Percentiles rank a stretch among this genome's conserved stretches.
These are phyloP conservation scores for Contarinia nasturtii DNA, from an alignment of 1,140 invertebrate species.

Conservation along the genomic window DNA sequence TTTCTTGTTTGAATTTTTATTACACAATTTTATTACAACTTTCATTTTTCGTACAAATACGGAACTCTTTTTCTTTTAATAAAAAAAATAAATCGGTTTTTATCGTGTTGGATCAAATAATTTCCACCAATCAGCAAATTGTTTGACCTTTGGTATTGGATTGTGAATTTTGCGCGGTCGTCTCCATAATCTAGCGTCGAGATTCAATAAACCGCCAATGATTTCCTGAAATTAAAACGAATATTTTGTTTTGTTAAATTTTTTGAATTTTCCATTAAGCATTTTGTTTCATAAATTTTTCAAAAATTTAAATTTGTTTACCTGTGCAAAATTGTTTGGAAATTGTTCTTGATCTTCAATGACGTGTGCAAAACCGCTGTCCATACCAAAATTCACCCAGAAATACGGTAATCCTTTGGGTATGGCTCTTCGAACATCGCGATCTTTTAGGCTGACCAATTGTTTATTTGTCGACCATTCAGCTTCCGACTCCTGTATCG, in stretches of 20 bases:
- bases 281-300: too few species aligned
- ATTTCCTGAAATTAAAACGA: slow-evolving; percentile 81
- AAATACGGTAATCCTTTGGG: slow-evolving; percentile 93
- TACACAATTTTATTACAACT: too few species aligned
- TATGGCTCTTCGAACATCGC: slow-evolving; percentile 57
- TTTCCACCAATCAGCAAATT: slow-evolving; percentile 15
- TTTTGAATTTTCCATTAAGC: too few species aligned
- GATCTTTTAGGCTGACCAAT: slow-evolving; percentile 57
- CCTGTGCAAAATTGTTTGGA: slow-evolving; percentile 79
- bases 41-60: too few species aligned
- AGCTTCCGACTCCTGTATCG: slow-evolving; percentile 78
- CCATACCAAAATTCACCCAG: slow-evolving; percentile 76
- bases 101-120: slow-evolving; percentile 8
- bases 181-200: slow-evolving; percentile 68
- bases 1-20: too few species aligned
- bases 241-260: too few species aligned
- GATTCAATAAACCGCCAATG: slow-evolving; percentile 81
- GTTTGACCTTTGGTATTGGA: slow-evolving; percentile 12
- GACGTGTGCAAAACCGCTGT: slow-evolving; percentile 84
- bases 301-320: slow-evolving; percentile 25
- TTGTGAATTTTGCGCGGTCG: slow-evolving; percentile 48
- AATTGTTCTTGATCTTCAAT: slow-evolving; percentile 86
- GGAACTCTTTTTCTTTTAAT: too few species aligned
- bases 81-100: too few species aligned
- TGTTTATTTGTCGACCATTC: slow-evolving; percentile 95